Base-by-base conservation (phyloP, 2,113 vertebrate genomes). In the Fregata magnificens region DNA sequence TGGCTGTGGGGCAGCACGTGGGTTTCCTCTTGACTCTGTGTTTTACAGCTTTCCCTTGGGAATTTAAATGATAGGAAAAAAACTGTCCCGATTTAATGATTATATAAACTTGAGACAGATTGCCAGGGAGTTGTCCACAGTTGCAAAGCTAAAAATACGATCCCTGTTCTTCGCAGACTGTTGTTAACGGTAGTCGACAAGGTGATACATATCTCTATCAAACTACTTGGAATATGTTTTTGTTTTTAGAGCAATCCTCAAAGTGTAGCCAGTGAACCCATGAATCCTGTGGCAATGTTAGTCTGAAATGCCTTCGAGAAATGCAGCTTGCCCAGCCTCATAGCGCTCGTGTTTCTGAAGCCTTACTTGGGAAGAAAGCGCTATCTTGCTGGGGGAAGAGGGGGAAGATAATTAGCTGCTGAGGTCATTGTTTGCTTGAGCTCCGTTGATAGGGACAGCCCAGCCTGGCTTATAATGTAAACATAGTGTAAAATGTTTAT, bases 401-500 rank as follows among this genome's bases (percentile, higher is more conserved):
- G 94, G 82, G 86, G 97, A 67, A 90, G 91, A 85, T 90, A 73
- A 74, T 86, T 90, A 20, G 29, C 40, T 77, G 96, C 88, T 96
- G 98, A 97, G 95, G 88, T 98, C 97, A 96, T 97, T 93, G 88
- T 96, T 94, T 97, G 95, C 96, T 42, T 70, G 31, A n/a, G 88
- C 81, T 53, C 29, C 38, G 72, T 85, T 66, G 62, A 58, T 94
- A 86, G 94, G 94, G 96, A 88, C 84, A 98, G 90, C 91, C 81
- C 96, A 28, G 93, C 93, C 91, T 95, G 96, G 85, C 90, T 94
- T 78, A 61, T 96, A 38, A n/a, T 93, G 86, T 98, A 98, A 98
- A 97, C 97, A 96, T 16, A 31, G 73, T 44, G 67, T 50, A 77
- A 73, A 96, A 38, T 98, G 97, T 98, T 98, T 98, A 98, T 98